Percentiles rank a stretch among this genome's conserved stretches.
phyloP scores from a whole-genome alignment of 2,888 invertebrate genomes.

The Rhimphoctona megacephalus region DNA sequence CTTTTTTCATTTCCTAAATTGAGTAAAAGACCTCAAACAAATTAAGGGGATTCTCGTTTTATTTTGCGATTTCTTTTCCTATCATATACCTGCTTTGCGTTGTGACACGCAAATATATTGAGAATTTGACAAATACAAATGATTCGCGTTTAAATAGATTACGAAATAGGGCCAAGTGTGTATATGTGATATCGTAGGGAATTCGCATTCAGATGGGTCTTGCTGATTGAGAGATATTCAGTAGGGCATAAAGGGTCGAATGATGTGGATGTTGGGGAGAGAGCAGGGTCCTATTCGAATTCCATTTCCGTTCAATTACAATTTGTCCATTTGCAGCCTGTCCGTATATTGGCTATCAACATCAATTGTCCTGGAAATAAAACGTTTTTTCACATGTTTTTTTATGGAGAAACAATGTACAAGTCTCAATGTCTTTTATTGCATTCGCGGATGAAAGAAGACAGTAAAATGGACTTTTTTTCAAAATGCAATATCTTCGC shows the following conservation, averaged over 20 bases:
- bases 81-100: background rate
- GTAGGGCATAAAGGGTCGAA: conserved; percentile 44
- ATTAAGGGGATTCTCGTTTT: background rate
- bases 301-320: conserved; percentile 82
- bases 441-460: background rate
- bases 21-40: background rate
- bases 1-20: background rate
- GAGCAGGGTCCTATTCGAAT: conserved; percentile 75
- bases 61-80: background rate
- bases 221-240: conserved; percentile 45
- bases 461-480: background rate
- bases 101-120: background rate
- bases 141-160: conserved; percentile 1
- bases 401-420: background rate
- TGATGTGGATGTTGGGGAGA: conserved; percentile 64
- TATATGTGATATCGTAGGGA: conserved; percentile 10
- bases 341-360: conserved; percentile 36
- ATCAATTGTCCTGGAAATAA: conserved; percentile 30
- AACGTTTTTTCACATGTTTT: background rate
- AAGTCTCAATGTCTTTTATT: background rate
- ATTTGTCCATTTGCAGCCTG: conserved; percentile 76
- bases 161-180: background rate
- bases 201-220: conserved; percentile 36
- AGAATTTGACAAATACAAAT: background rate
- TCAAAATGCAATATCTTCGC: background rate